Base-by-base conservation (phyloP, 2,797 vertebrate species). In the Peromyscus attwateri region DNA sequence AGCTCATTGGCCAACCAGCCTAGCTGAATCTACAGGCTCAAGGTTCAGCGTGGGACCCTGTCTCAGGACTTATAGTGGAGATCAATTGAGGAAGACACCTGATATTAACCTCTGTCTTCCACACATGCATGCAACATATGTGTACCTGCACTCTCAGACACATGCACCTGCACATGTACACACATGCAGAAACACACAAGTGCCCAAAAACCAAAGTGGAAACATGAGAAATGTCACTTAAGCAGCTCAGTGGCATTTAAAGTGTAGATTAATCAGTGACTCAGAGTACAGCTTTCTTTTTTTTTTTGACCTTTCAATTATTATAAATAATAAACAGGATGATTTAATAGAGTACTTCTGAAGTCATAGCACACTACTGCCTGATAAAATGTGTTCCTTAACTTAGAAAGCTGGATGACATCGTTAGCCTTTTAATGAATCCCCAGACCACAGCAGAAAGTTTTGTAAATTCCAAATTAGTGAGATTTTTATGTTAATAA, bases 401-500 rank as follows among this genome's bases (percentile, higher is more conserved):
- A 90, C 34, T 73, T 75, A 92, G 8, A 71, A 4, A 34, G 25
- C 49, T 31, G 19, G n/a, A 2, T 79, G 81, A 92, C 94, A 94
- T 87, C 46, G 84, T 88, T 84, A 88, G 43, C 68, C 68, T 96
- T 96, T 94, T 91, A 96, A 95, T 80, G 92, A 97, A 93, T 92
- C 49, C 77, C 76, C 29, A 96, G 62, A 91, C 68, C 3, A 0
- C 29, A 84, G 46, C 57, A 96, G 79, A 95, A 95, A 95, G 57
- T 92, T 98, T 90, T 79, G 66, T 95, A 80, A 97, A 96, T 96
- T 95, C 73, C 80, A 96, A 95, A 93, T 94, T 80, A 96, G 76
- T 95, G 87, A 96, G 76, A 82, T 92, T 94, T 92, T 91, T 83
- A 90, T 91, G 92, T 92, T 95, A 95, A 97, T 96, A 96, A 70